Evolutionary conservation across 2,797 vertebrate genomes (phyloP), one percentile per base, ranked within the genome.

Genomic region (Clamator glandarius): DNA sequence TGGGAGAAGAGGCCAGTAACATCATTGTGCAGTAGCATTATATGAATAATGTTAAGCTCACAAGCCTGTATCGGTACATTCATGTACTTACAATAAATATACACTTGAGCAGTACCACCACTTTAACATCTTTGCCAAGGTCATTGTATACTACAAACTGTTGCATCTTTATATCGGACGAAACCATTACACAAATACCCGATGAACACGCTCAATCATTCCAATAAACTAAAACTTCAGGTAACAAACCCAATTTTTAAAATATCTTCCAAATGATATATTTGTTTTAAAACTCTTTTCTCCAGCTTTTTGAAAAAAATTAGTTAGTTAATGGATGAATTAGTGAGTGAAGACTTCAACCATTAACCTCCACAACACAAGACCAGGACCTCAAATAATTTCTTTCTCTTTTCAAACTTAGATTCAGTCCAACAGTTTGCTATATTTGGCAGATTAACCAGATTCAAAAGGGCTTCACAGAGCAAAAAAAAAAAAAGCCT

Each of bases 1-100:
- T n/a, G n/a, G n/a, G n/a, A n/a, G n/a, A n/a, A n/a, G n/a, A n/a
- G n/a, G n/a, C n/a, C n/a, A n/a, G n/a, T n/a, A 15, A 4, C 41
- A 19, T 26, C 8, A 0, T 0, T 12, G 36, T 2, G 52, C 13
- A 29, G 4, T 1, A 9, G 11, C 9, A 7, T 3, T 3, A 1
- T 36, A 55, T 17, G 39, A 33, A 50, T 6, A 5, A 51, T 2
- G 11, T 12, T 21, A 26, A 59, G 19, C 39, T 50, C 29, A 9
- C 4, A 4, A 28, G n/a, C 35, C 5, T 21, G 39, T n/a, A 6
- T 2, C 9, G 25, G 6, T 1, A 5, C 2, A 16, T 21, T n/a
- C 33, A 5, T 3, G 3, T 9, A 39, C 57, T 70, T 36, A 14
- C 9, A 64, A 50, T 2, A 78, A 28, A 42, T 9, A 33, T 2